Conservation (phyloP, 2,888 invertebrate genomes). For the Volucella inanis region DNA sequence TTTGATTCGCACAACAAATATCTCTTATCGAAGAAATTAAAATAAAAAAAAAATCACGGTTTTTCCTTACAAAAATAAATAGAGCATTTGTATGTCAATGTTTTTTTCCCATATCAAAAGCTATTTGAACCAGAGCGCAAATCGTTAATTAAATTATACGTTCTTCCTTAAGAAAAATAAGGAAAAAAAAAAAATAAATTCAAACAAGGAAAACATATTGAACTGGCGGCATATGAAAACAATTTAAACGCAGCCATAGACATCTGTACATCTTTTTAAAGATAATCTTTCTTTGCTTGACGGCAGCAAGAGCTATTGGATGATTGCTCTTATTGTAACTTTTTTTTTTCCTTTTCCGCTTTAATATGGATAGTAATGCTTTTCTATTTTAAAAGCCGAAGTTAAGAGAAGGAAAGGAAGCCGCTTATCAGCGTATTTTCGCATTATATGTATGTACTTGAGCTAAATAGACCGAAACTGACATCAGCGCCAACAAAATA, state of each 20-base stretch:
- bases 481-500: constrained; percentile 68
- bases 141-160: constrained; percentile 59
- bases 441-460: constrained; percentile 64
- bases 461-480: constrained; percentile 73
- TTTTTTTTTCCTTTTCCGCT: neutral
- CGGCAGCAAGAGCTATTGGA: constrained; percentile 19
- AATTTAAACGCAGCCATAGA: constrained; percentile 38
- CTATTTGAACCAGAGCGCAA: constrained; percentile 55
- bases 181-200: too few species aligned
- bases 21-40: too few species aligned
- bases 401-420: constrained; percentile 39
- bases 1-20: too few species aligned
- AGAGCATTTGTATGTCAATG: constrained; percentile 52
- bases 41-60: constrained; percentile 18
- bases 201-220: constrained; percentile 31
- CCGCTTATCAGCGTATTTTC: constrained; percentile 61
- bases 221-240: constrained; percentile 58
- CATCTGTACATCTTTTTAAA: neutral
- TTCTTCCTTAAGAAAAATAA: constrained; percentile 31
- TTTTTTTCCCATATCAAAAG: constrained; percentile 50
- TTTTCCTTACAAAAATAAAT: constrained; percentile 6
- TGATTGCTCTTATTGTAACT: constrained; percentile 20
- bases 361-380: too few species aligned
- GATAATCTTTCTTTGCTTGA: constrained; percentile 31
- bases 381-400: constrained; percentile 11